Evolutionary conservation across 2,797 vertebrate species (phyloP), one percentile per base, ranked within the genome.

Genomic region (Mycteria americana): DNA sequence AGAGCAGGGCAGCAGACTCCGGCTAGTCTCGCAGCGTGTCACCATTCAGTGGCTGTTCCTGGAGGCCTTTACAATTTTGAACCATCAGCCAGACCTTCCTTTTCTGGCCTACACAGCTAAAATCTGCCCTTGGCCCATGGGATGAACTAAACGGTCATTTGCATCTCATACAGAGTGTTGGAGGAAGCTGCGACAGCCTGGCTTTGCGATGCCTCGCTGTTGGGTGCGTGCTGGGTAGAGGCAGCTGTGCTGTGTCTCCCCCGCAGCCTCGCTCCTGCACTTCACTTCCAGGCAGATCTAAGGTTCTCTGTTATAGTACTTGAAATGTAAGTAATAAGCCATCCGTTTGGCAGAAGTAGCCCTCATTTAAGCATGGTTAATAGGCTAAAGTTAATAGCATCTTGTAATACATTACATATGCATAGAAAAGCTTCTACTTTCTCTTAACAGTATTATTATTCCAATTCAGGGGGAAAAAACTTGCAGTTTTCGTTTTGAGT

Each of bases 381-480:
- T 2, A 37, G 54, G 46, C 70, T 62, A 0, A 0, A 2, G 39
- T 28, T 89, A 79, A 48, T 19, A 88, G 56, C 22, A 23, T 35
- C 43, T 53, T 41, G 18, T 50, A 62, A 13, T 45, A 7, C 6
- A 9, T 65, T 69, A 28, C 2, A 10, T 5, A 13, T 33, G n/a
- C 9, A 3, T 3, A 25, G 43, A 60, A 78, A 57, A 75, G 13
- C 35, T 91, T 31, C 57, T 72, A 0, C 15, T 89, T 78, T 62
- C n/a, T 88, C 33, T 54, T 50, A 37, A 21, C 48, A 24, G 8
- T 57, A 11, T 8, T 60, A 7, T 10, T 78, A 22, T 33, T 74
- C 7, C 43, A 64, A 9, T 60, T 7, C 4, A 1, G 15, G 18
- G 18, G 21, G 2, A 1, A 0, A 11, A 19, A 22, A n/a, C 11